These are phyloP conservation scores for Nothobranchius furzeri DNA, from an alignment of 2,113 vertebrate genomes.

Conservation along the genomic window DNA sequence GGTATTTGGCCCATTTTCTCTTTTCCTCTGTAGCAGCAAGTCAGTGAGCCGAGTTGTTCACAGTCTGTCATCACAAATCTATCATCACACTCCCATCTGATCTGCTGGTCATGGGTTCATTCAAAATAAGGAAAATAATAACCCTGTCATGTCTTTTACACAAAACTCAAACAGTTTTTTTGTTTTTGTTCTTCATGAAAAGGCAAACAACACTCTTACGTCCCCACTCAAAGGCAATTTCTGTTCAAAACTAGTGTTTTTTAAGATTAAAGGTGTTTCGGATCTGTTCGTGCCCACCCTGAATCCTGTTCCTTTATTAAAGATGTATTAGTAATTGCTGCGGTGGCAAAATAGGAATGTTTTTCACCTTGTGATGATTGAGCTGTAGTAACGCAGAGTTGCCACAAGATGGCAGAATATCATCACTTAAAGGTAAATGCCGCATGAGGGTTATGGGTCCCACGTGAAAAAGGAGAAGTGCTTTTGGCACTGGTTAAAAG, in stretches of 20 bases:
- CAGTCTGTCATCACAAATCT: slow-evolving; percentile 53
- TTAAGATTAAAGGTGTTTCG: slow-evolving; percentile 27
- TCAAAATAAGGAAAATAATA: slow-evolving; percentile 26
- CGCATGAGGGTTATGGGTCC: slow-evolving; percentile 55
- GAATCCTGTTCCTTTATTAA: slow-evolving; percentile 55
- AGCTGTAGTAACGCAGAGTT: slow-evolving; percentile 40
- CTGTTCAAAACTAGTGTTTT: slow-evolving; percentile 41
- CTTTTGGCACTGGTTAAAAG: slow-evolving; percentile 41
- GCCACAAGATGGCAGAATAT: slow-evolving; percentile 39
- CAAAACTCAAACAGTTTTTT: slow-evolving; percentile 59
- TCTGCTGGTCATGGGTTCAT: slow-evolving; percentile 36
- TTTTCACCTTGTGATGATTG: slow-evolving; percentile 1
- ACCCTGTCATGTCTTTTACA: slow-evolving; percentile 41
- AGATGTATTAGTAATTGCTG: too few relatives aligned
- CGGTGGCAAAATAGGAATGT: too few relatives aligned
- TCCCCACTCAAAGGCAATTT: slow-evolving; percentile 50
- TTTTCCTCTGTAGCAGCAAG: slow-evolving; percentile 57
- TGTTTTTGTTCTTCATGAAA: slow-evolving; percentile 38
- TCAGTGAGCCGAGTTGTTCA: slow-evolving; percentile 60
- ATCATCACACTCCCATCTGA: slow-evolving; percentile 27
- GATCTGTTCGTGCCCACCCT: slow-evolving; percentile 38
- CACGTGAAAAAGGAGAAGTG: slow-evolving; percentile 35
- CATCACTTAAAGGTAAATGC: slow-evolving; percentile 49
- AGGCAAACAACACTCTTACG: slow-evolving; percentile 56
- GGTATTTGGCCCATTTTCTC: slow-evolving; percentile 64